Evolutionary conservation across 2,113 vertebrate species (phyloP).

Genomic region (Felis catus): F.catus_Fca126_mat1.0 CM031412.1:150846501-150847000

Average conservation of each 20-base stretch:
- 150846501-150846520: slow-evolving; percentile 78
- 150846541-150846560: slow-evolving; percentile 82
- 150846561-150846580: slow-evolving; percentile 81
- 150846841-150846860: slow-evolving; percentile 70
- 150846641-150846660: slow-evolving; percentile 62
- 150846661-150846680: slow-evolving; percentile 70
- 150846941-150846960: slow-evolving; percentile 46
- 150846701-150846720: slow-evolving; percentile 80
- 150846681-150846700: slow-evolving; percentile 66
- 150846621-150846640: slow-evolving; percentile 49
- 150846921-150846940: slow-evolving; percentile 71
- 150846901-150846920: slow-evolving; percentile 21
- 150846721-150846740: slow-evolving; percentile 76
- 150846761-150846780: slow-evolving; percentile 77
- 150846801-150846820: slow-evolving; percentile 73
- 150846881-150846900: slow-evolving; percentile 66
- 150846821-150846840: slow-evolving; percentile 67
- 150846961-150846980: slow-evolving; percentile 48
- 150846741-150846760: slow-evolving; percentile 80
- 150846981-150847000: slow-evolving; percentile 8
- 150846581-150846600: slow-evolving; percentile 69
- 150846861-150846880: slow-evolving; percentile 50
- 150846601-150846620: slow-evolving; percentile 40
- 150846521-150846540: slow-evolving; percentile 81
- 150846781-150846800: slow-evolving; percentile 81